phyloP scores from a whole-genome alignment of 1,140 invertebrate genomes.

The Acyrthosiphon pisum region DNA sequence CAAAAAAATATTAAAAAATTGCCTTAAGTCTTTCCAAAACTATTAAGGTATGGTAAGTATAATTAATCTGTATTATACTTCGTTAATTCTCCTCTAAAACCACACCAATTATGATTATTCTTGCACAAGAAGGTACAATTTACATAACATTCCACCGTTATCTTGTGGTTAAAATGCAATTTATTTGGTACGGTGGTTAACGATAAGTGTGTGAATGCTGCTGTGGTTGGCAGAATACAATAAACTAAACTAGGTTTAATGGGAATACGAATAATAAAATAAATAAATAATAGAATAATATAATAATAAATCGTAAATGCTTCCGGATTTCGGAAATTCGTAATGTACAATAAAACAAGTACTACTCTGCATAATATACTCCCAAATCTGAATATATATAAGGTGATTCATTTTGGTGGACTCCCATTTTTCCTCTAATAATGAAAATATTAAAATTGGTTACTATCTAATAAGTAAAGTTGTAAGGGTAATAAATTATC shows the following conservation, averaged over 20 bases:
- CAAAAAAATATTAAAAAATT: background rate
- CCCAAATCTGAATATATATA: too few relatives aligned
- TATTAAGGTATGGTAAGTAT: background rate
- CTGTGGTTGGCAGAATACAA: background rate
- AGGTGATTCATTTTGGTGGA: too few relatives aligned
- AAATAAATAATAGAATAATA: background rate
- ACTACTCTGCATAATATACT: too few relatives aligned
- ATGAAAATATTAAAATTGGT: too few relatives aligned
- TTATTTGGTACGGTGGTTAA: background rate
- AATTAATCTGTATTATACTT: background rate
- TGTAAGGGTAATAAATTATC: too few relatives aligned
- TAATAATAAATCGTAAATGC: too few relatives aligned
- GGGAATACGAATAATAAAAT: background rate
- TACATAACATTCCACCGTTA: background rate
- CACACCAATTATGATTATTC: background rate
- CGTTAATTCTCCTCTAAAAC: background rate
- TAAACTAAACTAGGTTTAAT: background rate
- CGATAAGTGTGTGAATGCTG: background rate
- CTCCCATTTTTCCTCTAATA: too few relatives aligned
- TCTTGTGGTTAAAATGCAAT: background rate
- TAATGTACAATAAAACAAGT: too few relatives aligned
- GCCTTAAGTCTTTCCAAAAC: background rate
- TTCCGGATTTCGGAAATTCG: too few relatives aligned
- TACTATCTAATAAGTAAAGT: too few relatives aligned
- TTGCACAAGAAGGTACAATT: background rate